Base-by-base conservation (phyloP, 2,888 invertebrate species). In the Gortyna flavago region DNA sequence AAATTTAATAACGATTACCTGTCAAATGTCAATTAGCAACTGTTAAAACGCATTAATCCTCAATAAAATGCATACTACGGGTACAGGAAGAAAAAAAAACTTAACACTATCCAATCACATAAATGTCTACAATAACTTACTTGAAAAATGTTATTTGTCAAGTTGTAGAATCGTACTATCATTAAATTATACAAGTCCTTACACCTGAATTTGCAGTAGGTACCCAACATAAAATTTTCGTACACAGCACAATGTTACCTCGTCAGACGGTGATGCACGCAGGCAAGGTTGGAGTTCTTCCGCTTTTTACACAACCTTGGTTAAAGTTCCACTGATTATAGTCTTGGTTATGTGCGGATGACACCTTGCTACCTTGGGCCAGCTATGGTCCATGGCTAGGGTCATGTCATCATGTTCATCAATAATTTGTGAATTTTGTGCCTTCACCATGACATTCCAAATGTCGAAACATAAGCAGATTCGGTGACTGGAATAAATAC, bases 261-360 rank as follows among this genome's bases (percentile, higher is more conserved):
- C 80, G 75, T 80, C 68, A 81, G 81, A 81, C 80, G 65, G 62
- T 61, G 85, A 29, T 86, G 83, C 74, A 54, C 83, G 67, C 59
- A 16, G 35, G 25, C 51, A 86, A 87, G 87, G 87, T 88, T 86
- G 68, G 41, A 67, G 29, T 71, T 79, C 87, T 88, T 84, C 87
- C 88, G 88, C 78, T 79, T 80, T 65, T 66, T 66, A 68, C 61
- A 65, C 54, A 64, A 66, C 81, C 78, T 87, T 77, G 66, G 32
- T 65, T n/a, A 83, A 87, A 77, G 85, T 75, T 75, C 61, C 59
- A 66, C 48, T 72, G 76, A 79, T 72, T 85, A 51, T 29, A 72
- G 77, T 72, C 70, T 85, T 81, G 44, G 38, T 62, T 68, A 64
- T 78, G 48, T 70, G 70, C 44, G 62, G 75, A 67, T 69, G 66